A percentile compares a stretch with the other conserved stretches of the same genome.
phyloP scores from a whole-genome alignment of 2,888 invertebrate species.

The Drosophila suboccidentalis region DNA sequence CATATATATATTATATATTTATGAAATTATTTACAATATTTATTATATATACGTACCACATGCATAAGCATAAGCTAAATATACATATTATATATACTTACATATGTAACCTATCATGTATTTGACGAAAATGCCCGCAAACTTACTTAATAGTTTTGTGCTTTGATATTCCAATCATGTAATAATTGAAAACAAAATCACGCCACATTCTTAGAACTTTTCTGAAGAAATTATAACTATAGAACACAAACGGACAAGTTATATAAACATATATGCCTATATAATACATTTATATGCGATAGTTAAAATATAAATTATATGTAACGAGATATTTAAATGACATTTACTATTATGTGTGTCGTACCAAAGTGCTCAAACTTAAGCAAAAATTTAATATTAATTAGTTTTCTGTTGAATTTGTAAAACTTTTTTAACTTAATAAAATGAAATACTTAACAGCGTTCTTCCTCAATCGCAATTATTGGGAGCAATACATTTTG shows the following conservation, averaged over 20 bases:
- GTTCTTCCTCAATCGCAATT: conserved; percentile 1
- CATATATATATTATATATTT: conserved; percentile 38
- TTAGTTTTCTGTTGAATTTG: conserved; percentile 76
- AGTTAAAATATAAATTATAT: conserved; percentile 60
- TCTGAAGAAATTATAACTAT: conserved; percentile 49
- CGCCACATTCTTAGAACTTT: conserved; percentile 61
- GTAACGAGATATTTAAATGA: conserved; percentile 65
- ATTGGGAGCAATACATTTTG: background rate
- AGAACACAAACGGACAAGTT: conserved; percentile 62
- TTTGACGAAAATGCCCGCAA: conserved; percentile 51
- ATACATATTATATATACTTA: conserved; percentile 42
- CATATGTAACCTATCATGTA: conserved; percentile 48
- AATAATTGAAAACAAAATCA: conserved; percentile 57
- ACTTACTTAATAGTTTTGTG: conserved; percentile 58
- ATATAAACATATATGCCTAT: conserved; percentile 51
- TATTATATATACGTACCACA: conserved; percentile 52
- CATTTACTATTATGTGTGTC: conserved; percentile 67
- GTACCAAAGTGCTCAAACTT: conserved; percentile 81
- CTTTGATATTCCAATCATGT: conserved; percentile 70
- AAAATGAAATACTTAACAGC: conserved; percentile 54
- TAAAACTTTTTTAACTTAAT: conserved; percentile 71
- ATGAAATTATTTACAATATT: conserved; percentile 62
- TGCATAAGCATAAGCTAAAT: conserved; percentile 50
- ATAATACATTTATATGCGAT: conserved; percentile 58
- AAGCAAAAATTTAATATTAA: conserved; percentile 65